Base-by-base conservation (phyloP, 2,797 vertebrate genomes). In the Pempheris klunzingeri region DNA sequence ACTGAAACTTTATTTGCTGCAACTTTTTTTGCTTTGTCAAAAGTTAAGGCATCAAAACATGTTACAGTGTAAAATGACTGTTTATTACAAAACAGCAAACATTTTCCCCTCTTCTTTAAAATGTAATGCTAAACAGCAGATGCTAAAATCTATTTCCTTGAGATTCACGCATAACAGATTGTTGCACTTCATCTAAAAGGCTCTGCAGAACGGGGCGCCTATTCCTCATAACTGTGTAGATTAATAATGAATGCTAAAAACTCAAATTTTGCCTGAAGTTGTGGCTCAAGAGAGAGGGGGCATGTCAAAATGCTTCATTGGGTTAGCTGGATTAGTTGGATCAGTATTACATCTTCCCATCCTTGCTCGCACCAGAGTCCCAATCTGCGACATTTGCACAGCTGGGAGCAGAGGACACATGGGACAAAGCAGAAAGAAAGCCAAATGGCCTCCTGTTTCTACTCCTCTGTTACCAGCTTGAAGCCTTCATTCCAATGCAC, bases 171-270 rank as follows among this genome's bases (percentile, higher is more conserved):
- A 61, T 78, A 81, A 83, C 50, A 73, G 38, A 70, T 76, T 65
- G 43, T 63, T 73, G 22, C 22, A n/a, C 46, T 80, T 82, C 13
- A 61, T 82, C 22, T 86, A 72, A 87, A 86, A 85, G 68, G 62
- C 68, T 68, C 26, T 41, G 39, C 59, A 15, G 64, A 78, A 73
- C 59, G 64, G 15, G 12, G 7, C 30, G 30, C 59, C 8, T 70
- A n/a, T 71, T 85, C 47, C 55, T 69, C 18, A 74, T 75, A 79
- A 87, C 60, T 60, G 44, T 30, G 46, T 22, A 22, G 84, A 92
- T 94, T 81, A 93, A 93, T 86, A 85, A 92, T 93, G 57, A 73
- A 94, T 93, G 88, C 73, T 89, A 88, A 90, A 91, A 92, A 85
- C 77, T 90, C 73, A 43, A 65, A 90, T 91, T 93, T 85, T 82